Base-by-base conservation (phyloP, 2,113 vertebrate species). In the Pionites leucogaster region DNA sequence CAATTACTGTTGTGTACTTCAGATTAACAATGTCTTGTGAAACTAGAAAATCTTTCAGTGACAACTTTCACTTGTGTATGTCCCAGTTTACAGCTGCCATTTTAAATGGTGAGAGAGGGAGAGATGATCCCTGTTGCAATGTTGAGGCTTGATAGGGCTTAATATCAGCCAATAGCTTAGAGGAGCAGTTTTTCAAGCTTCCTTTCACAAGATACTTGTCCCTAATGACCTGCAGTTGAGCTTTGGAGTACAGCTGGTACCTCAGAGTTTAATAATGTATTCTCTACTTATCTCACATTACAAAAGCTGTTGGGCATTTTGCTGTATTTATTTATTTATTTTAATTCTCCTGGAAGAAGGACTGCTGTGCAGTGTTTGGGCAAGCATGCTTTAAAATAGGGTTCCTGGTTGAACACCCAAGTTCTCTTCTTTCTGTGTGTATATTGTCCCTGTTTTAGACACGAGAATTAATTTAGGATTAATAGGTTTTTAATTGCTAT, bases 141-240 rank as follows among this genome's bases (percentile, higher is more conserved):
- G 24, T 9, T 87, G 41, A 85, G 35, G 46, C 35, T 85, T 69
- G 33, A 11, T 44, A 63, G 47, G 62, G n/a, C 24, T 65, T 82
- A 13, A 0, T 77, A 20, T 23, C 50, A 44, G 27, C 11, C 0
- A 0, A 2, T 52, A 79, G 70, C 67, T 64, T 72, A 57, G 24
- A 76, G 47, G 12, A 88, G 31, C 74, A 25, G 22, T 53, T 69
- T 55, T n/a, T 86, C n/a, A 72, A 39, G 17, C 71, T 83, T 79
- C 10, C 55, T 71, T 65, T 78, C 22, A 42, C 17, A 68, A 76
- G 41, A 35, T 41, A 2, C 8, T 64, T 74, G 29, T 60, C 65
- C 23, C 50, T 64, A 57, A 50, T 62, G 64, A 47, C 24, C 37
- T 55, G 35, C 63, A 63, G 12, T 33, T 86, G 42, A 86, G 44